Evolutionary conservation across 2,113 vertebrate genomes (phyloP), one percentile per base, ranked within the genome.

Genomic region (Ptyas mucosa): DNA sequence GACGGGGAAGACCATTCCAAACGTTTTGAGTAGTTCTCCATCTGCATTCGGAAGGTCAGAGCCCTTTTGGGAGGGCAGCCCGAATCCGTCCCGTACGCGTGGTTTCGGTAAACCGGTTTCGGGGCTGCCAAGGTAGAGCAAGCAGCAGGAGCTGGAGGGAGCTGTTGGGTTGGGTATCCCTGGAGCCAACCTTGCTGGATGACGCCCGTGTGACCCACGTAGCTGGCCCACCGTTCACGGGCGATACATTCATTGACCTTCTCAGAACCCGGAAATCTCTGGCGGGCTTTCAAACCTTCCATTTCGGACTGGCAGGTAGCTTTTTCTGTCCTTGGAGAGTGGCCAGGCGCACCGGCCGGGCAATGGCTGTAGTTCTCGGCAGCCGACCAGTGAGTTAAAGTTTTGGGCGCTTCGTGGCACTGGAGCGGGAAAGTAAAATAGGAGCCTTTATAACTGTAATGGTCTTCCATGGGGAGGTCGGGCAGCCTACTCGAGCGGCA

Each of bases 101-200:
- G 98, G 51, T 96, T 97, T 91, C 98, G 95, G 4, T 99, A 99
- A 87, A 99, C 89, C 0, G 99, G 98, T 89, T 97, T 99, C 88
- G 99, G 99, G 11, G 98, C 95, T 0, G 98, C 98, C 89, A 99
- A 85, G 6, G 97, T 96, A 34, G 96, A 92, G n/a, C 97, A 95
- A 90, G 88, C 95, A 39, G 96, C 95, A 0, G 97, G 91, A 0
- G 96, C 87, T 21, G 57, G 95, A 57, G 96, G 94, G 0, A 96
- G 91, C 2, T 96, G 94, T 64, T 95, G 96, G 75, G 94, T n/a
- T 0, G 90, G 88, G 89, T 96, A 96, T 23, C 96, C 87, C 1
- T 98, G 98, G 85, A 96, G 95, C 2, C 93, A 96, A 2, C 95
- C 90, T 1, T 96, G 94, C 49, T 94, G 95, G 0, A 92, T 91